Base-by-base conservation (phyloP, 2,113 vertebrate species). In the Silurus asotus region DNA sequence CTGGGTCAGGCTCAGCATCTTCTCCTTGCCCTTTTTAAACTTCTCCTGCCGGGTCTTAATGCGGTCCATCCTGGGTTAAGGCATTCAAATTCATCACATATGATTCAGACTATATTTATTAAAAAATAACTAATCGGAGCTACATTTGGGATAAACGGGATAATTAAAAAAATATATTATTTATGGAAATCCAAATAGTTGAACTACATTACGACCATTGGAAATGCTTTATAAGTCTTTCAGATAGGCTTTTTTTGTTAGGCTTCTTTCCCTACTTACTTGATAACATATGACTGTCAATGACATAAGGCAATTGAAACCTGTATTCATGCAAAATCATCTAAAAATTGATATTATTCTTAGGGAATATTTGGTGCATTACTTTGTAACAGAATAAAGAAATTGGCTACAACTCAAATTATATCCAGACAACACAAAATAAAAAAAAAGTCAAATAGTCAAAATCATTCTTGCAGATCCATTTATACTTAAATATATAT, bases 31-130 rank as follows among this genome's bases (percentile, higher is more conserved):
- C 92, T 97, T 97, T 95, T 99, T 99, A 91, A 98, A 98, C 91
- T 99, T 99, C 93, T 99, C 95, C 92, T 99, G 98, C 79, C 98
- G 95, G 90, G 96, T 96, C 93, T 99, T 99, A 94, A 99, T 99
- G 89, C 96, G 97, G 88, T 99, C 98, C 98, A 99, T 99, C 95
- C 98, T 99, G 89, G 90, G 91, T 91, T 89, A 89, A 94, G 89
- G 88, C 81, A 75, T 86, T 86, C 82, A 86, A 78, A 86, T 86
- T 86, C 78, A 87, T 87, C 25, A 65, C 19, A 86, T 13, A 84
- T 61, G 45, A 72, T 48, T 67, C 64, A 7, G 17, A 58, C 19
- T 45, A 37, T 74, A 10, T 45, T 10, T 7, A 14, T 14, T 64
- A 58, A 69, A 37, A 55, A 1, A 25, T 72, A 45, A 56, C 8